These are phyloP conservation scores for Drosophila pegasa DNA, from an alignment of 2,888 invertebrate species.

Conservation along the genomic window DNA sequence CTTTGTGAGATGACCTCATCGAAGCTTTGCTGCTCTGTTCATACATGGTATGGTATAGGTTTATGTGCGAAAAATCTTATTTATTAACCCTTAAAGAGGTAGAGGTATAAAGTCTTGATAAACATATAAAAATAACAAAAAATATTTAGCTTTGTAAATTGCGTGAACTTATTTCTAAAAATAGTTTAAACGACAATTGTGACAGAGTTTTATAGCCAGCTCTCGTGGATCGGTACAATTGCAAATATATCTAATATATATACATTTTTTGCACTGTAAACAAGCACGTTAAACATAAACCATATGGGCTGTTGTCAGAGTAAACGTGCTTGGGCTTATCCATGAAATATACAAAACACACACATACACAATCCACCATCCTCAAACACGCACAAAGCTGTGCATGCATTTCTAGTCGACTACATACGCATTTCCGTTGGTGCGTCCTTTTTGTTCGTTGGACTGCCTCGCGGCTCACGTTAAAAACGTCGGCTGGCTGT, in stretches of 20 bases:
- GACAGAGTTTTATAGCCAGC: not conserved
- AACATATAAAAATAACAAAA: not conserved
- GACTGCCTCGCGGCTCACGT: conserved; percentile 35
- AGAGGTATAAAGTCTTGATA: not conserved
- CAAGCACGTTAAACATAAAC: conserved; percentile 35
- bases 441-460: conserved; percentile 50
- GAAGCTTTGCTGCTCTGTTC: conserved; percentile 14
- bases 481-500: conserved; percentile 8
- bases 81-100: not conserved
- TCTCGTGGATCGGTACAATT: conserved; percentile 1
- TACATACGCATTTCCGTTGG: conserved; percentile 72
- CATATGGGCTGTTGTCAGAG: conserved; percentile 49
- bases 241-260: conserved; percentile 23
- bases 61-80: too few relatives aligned
- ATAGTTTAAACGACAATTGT: not conserved
- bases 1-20: not conserved
- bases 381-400: conserved; percentile 4
- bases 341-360: conserved; percentile 37
- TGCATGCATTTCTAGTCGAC: conserved; percentile 63
- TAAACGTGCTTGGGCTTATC: conserved; percentile 57
- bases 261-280: conserved; percentile 15
- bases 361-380: conserved; percentile 1
- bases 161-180: not conserved
- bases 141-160: not conserved
- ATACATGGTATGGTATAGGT: not conserved